Conservation (phyloP, 2,888 invertebrate genomes). For the Spilosoma lubricipeda region DNA sequence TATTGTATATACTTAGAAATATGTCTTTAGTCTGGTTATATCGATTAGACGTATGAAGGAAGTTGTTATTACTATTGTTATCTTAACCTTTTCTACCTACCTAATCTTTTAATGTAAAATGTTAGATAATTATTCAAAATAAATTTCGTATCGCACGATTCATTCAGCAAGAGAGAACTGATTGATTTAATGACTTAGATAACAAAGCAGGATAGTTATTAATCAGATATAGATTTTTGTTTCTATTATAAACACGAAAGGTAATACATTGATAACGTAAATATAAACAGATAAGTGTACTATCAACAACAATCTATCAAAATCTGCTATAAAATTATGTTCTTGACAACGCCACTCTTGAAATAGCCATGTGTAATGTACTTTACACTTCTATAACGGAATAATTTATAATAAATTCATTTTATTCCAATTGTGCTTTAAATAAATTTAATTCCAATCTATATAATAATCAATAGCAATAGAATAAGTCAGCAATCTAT, state of each 20-base stretch:
- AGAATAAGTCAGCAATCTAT: too few relatives aligned
- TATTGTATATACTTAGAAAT: too few relatives aligned
- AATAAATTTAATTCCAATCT: too few relatives aligned
- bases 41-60: too few relatives aligned
- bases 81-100: too few relatives aligned
- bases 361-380: not conserved
- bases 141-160: not conserved
- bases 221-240: not conserved
- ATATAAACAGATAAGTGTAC: not conserved
- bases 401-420: too few relatives aligned
- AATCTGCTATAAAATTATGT: not conserved
- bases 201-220: not conserved
- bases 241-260: not conserved
- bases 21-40: too few relatives aligned
- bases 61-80: too few relatives aligned
- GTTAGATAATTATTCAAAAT: not conserved
- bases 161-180: not conserved
- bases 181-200: conserved; percentile 3
- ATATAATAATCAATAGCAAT: too few relatives aligned
- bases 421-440: too few relatives aligned
- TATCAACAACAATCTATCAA: conserved; percentile 1
- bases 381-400: not conserved
- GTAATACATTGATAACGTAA: not conserved
- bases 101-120: too few relatives aligned
- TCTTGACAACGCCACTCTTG: not conserved